Conservation (phyloP, 2,888 invertebrate genomes). For the Argynnis bischoffii region DNA sequence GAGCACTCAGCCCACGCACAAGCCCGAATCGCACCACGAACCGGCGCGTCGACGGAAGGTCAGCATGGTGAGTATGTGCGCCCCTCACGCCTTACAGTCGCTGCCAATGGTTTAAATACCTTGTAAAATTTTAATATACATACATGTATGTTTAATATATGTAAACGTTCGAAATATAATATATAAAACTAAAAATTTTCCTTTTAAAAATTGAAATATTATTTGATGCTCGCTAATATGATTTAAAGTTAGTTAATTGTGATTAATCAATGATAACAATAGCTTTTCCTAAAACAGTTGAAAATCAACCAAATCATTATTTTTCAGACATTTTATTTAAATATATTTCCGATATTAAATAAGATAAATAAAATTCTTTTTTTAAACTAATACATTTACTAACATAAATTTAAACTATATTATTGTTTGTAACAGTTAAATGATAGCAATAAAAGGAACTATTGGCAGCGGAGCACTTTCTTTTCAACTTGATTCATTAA, state of each 20-base stretch:
- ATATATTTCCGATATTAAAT: too few species aligned
- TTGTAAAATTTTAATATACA: too few species aligned
- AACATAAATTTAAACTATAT: background rate
- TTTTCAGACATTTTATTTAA: too few species aligned
- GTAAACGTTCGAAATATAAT: too few species aligned
- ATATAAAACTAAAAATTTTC: too few species aligned
- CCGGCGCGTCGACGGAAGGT: conserved; percentile 88
- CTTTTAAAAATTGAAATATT: too few species aligned
- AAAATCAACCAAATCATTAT: too few species aligned
- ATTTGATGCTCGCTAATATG: too few species aligned
- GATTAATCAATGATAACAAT: too few species aligned
- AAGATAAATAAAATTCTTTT: background rate
- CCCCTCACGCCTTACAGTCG: conserved; percentile 53
- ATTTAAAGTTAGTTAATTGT: too few species aligned
- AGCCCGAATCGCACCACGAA: conserved; percentile 82
- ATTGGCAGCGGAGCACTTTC: conserved; percentile 65
- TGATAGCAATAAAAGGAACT: conserved; percentile 46
- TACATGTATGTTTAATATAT: too few species aligned
- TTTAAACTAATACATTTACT: background rate
- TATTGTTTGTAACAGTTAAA: conserved; percentile 18
- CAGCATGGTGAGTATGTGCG: conserved; percentile 91
- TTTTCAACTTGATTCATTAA: conserved; percentile 65
- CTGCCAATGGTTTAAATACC: conserved; percentile 64
- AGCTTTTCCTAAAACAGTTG: too few species aligned
- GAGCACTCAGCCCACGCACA: conserved; percentile 89